Base-by-base conservation (phyloP, 1,140 invertebrate genomes). In the Amyelois transitella region DNA sequence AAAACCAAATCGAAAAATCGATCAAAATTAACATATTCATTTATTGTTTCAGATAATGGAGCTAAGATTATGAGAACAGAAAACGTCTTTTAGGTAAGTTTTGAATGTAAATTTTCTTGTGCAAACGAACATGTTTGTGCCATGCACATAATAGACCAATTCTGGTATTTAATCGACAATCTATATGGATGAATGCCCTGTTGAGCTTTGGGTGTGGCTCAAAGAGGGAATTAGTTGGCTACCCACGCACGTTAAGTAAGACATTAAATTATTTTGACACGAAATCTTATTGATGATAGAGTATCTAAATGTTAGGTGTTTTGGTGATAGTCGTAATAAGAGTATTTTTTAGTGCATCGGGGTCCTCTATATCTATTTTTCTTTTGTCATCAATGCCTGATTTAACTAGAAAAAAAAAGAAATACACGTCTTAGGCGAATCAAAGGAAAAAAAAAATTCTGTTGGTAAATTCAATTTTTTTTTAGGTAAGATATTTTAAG, bases 1-100 rank as follows among this genome's bases (percentile, higher is more conserved):
- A 28, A 28, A 28, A 8, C 25, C 1, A 28, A 28, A 28, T 24
- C 7, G 7, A 24, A 7, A 4, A 3, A 3, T 24, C 25, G 25
- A 28, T 12, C 7, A 28, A 28, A 28, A 28, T 28, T 28, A 28
- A 28, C 7, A 5, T 10, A 28, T 28, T 6, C 7, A 28, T 10
- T 63, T 60, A 65, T 80, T 81, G 62, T 69, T 75, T 25, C 82
- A 86, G 82, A 75, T 79, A 61, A 85, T 83, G 77, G 61, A 63
- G 62, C 62, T 62, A 51, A 64, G 71, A 73, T 81, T 83, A 86
- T 83, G 82, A 86, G 66, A 59, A 28, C 56, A 55, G 51, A 64
- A 58, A 72, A 65, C 67, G 54, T 64, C 61, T 65, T 75, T 72
- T 71, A 81, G 77, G 81, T 81, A 58, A 85, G 78, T 75, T 38